Evolutionary conservation across 1,140 invertebrate genomes (phyloP), one percentile per base, ranked within the genome.

Genomic region (Tetragnatha versicolor): DNA sequence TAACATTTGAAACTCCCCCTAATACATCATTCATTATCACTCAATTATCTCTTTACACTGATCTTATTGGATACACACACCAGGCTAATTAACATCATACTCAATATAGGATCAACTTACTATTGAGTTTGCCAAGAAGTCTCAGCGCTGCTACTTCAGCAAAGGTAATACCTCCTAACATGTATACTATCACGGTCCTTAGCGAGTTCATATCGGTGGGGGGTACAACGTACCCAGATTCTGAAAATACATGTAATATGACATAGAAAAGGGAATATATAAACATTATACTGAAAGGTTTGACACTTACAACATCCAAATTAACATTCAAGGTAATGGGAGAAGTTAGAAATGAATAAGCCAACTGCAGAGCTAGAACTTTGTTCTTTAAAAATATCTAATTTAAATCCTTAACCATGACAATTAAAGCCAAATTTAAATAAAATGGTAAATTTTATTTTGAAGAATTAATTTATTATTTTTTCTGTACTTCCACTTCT

Each of bases 131-230:
- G 22, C 47, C 92, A 37, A 98, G 85, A 27, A 94, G 89, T 82
- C 95, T 89, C 82, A 95, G 92, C 0, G 95, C 94, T 1, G 93
- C 92, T 81, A 97, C 90, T 89, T 98, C 96, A 0, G 93, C 93
- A 86, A 92, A 95, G 1, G 93, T 95, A n/a, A 96, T 90, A n/a
- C 95, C 96, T 6, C 96, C 96, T 75, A 97, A 86, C 69, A 97
- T 87, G 85, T 91, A 95, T 17, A 97, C 89, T 55, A 97, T 87
- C 61, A 96, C 86, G 35, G 70, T 73, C 61, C 61, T 73, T n/a
- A n/a, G n/a, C 7, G 37, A 10, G 14, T n/a, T 20, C 22, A 63
- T 20, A 51, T 68, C 66, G 42, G 45, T 75, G 2, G 29, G 22
- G n/a, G 55, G 72, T 27, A 37, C 42, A 12, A 78, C 63, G 58